Conservation (phyloP, 2,113 vertebrate species). For the Thalassoma bifasciatum region DNA sequence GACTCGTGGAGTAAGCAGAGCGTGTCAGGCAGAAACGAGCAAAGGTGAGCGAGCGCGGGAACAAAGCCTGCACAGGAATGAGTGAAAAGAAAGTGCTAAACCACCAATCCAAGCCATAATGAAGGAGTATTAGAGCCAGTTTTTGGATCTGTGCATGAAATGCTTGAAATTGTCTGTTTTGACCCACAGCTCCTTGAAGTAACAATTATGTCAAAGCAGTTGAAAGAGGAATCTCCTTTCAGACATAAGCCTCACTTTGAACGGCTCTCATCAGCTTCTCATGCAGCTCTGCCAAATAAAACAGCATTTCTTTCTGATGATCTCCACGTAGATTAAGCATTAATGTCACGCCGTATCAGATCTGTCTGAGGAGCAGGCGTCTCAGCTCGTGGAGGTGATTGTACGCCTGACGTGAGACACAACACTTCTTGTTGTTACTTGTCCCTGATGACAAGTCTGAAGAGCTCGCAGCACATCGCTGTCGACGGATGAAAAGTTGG, state of each 20-base stretch:
- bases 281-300: neutral
- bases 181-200: constrained; percentile 18
- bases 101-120: constrained; percentile 56
- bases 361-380: constrained; percentile 49
- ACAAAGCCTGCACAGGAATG: constrained; percentile 30
- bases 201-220: constrained; percentile 23
- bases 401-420: constrained; percentile 65
- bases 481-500: constrained; percentile 79
- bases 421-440: constrained; percentile 83
- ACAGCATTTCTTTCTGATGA: constrained; percentile 1
- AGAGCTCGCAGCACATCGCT: constrained; percentile 60
- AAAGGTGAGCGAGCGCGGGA: constrained; percentile 39
- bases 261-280: neutral
- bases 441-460: constrained; percentile 68
- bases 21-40: constrained; percentile 39
- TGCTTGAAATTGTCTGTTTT: constrained; percentile 32
- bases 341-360: constrained; percentile 15
- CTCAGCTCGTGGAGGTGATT: constrained; percentile 45
- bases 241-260: constrained; percentile 20
- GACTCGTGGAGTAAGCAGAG: constrained; percentile 42
- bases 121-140: constrained; percentile 56
- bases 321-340: constrained; percentile 20
- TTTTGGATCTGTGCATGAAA: constrained; percentile 39
- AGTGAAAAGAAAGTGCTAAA: constrained; percentile 57
- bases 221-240: constrained; percentile 18